Percentiles rank a stretch among this genome's conserved stretches.
Evolutionary conservation across 1,140 invertebrate genomes (phyloP).

Genomic region (Chrysomallon squamiferum): DNA sequence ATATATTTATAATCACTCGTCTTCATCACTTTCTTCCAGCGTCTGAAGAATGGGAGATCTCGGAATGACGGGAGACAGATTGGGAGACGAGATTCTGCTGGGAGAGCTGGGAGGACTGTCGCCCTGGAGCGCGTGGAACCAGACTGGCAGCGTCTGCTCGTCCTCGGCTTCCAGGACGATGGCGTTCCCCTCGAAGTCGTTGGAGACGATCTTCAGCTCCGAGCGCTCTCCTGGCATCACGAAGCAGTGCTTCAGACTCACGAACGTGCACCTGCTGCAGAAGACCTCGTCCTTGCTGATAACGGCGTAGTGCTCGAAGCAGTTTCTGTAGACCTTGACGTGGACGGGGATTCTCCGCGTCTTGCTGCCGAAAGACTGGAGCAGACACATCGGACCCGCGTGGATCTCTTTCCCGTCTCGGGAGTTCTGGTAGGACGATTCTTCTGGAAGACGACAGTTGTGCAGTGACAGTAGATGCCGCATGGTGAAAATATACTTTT

Average conservation of each 20-base stretch:
- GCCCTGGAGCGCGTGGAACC: slow-evolving; percentile 17
- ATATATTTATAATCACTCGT: not conserved
- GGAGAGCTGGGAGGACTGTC: slow-evolving; percentile 14
- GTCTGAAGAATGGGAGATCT: slow-evolving; percentile 24
- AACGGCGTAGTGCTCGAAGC: slow-evolving; percentile 25
- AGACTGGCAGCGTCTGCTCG: slow-evolving; percentile 5
- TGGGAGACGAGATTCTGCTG: slow-evolving; percentile 15
- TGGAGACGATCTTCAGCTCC: slow-evolving; percentile 21
- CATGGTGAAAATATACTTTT: no score
- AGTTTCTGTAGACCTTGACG: slow-evolving; percentile 28
- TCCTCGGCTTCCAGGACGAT: slow-evolving; percentile 17
- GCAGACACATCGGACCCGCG: slow-evolving; percentile 16
- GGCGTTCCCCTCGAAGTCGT: slow-evolving; percentile 27
- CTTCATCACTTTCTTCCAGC: slow-evolving; percentile 21
- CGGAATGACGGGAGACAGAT: slow-evolving; percentile 21
- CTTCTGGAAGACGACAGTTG: not conserved
- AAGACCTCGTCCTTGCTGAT: slow-evolving; percentile 24
- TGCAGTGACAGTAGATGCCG: not conserved
- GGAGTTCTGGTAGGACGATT: not conserved
- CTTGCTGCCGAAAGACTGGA: slow-evolving; percentile 13
- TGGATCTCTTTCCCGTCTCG: slow-evolving; percentile 19
- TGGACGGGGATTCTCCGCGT: slow-evolving; percentile 16
- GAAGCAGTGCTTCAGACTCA: slow-evolving; percentile 27
- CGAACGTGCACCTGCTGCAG: slow-evolving; percentile 17
- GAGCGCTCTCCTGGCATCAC: slow-evolving; percentile 7